Conservation (phyloP, 2,888 invertebrate species). For the Allacma fusca region DNA sequence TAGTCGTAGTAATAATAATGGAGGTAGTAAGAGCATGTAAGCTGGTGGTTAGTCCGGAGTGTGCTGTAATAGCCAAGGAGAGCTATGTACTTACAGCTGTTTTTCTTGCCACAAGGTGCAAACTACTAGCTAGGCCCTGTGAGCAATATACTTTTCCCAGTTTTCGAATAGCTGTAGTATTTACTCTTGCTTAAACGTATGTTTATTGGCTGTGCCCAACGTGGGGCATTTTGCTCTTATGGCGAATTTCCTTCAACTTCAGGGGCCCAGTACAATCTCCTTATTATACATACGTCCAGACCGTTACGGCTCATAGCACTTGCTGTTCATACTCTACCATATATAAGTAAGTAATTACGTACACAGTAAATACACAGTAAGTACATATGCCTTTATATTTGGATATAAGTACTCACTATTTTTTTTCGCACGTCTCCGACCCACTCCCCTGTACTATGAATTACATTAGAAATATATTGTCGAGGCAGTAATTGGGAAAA, state of each 20-base stretch:
- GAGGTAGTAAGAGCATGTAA: not conserved
- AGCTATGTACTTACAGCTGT: not conserved
- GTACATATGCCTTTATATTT: too few relatives aligned
- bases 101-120: not conserved
- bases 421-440: too few relatives aligned
- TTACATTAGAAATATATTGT: not conserved
- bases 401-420: too few relatives aligned
- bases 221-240: slow-evolving; percentile 11
- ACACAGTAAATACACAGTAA: too few relatives aligned
- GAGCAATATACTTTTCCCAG: not conserved
- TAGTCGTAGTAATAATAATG: not conserved
- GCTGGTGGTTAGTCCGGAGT: too few relatives aligned
- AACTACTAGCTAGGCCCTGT: not conserved
- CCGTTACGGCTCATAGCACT: too few relatives aligned
- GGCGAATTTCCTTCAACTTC: slow-evolving; percentile 20
- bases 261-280: not conserved
- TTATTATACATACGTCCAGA: too few relatives aligned
- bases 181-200: slow-evolving; percentile 27
- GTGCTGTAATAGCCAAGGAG: too few relatives aligned
- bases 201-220: slow-evolving; percentile 30
- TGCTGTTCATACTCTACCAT: too few relatives aligned
- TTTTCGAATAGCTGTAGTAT: too few relatives aligned
- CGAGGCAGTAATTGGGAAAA: not conserved
- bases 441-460: too few relatives aligned
- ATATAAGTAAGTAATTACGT: too few relatives aligned